These are phyloP conservation scores for Chaetodon trifascialis DNA, from an alignment of 2,113 vertebrate genomes.

Conservation along the genomic window DNA sequence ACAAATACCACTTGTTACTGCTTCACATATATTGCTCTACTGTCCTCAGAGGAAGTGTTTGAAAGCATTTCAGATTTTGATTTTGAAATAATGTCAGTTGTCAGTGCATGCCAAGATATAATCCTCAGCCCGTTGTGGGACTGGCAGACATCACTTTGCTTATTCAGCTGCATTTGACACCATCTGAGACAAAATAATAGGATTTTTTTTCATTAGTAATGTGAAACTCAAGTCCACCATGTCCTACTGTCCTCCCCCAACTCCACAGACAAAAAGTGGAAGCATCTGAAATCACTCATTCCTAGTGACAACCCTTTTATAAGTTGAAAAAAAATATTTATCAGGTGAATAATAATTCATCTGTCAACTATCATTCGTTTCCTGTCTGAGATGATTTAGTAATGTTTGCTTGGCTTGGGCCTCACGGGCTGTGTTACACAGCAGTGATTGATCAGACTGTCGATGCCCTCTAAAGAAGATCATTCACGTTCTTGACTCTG, in stretches of 20 bases:
- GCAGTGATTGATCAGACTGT: slow-evolving; percentile 11
- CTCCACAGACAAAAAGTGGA: not conserved
- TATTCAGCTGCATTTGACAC: not conserved
- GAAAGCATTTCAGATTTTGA: slow-evolving; percentile 13
- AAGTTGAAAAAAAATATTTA: slow-evolving; percentile 23
- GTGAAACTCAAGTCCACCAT: not conserved
- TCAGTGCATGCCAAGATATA: slow-evolving; percentile 1
- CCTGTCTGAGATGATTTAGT: slow-evolving; percentile 54
- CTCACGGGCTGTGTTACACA: not conserved
- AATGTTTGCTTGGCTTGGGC: slow-evolving; percentile 33
- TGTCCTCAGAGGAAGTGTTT: not conserved
- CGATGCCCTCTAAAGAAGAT: slow-evolving; percentile 20
- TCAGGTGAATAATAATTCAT: slow-evolving; percentile 46
- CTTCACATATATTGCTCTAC: slow-evolving; percentile 14
- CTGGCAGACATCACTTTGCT: not conserved
- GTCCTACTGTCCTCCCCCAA: not conserved
- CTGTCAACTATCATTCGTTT: slow-evolving; percentile 32
- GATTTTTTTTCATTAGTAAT: not conserved
- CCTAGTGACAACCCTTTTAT: slow-evolving; percentile 22
- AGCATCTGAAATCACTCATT: slow-evolving; percentile 33
- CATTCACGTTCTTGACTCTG: slow-evolving; percentile 2
- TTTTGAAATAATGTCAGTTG: slow-evolving; percentile 10
- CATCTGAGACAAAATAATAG: not conserved
- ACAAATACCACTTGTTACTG: slow-evolving; percentile 6
- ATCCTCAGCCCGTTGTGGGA: not conserved